Evolutionary conservation across 2,113 vertebrate genomes (phyloP).

Genomic region (Axis porcinus): DNA sequence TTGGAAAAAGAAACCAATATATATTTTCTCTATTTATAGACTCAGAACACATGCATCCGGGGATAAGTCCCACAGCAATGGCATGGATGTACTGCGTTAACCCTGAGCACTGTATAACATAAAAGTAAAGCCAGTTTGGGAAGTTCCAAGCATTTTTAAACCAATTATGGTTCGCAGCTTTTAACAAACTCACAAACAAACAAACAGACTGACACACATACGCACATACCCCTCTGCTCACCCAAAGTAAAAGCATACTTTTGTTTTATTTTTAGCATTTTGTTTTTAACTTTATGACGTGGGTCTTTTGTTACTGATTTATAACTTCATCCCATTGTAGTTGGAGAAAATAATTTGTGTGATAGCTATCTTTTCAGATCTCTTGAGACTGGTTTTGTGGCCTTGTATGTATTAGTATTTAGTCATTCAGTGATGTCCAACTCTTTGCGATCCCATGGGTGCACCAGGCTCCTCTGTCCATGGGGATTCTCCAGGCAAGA

Average conservation of each 20-base stretch:
- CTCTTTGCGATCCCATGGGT: not conserved
- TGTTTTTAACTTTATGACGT: not conserved
- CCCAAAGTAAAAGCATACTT: slow-evolving; percentile 76
- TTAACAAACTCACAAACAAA: slow-evolving; percentile 64
- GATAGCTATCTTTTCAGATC: not conserved
- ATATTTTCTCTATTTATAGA: slow-evolving; percentile 81
- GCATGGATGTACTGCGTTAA: slow-evolving; percentile 81
- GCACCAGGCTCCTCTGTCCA: not conserved
- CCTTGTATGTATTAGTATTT: not conserved
- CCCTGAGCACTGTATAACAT: slow-evolving; percentile 88
- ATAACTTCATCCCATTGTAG: not conserved
- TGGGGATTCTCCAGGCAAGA: not conserved
- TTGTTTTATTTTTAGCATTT: not conserved
- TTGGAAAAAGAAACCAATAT: slow-evolving; percentile 80
- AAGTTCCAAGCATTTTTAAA: slow-evolving; percentile 82
- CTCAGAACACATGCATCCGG: slow-evolving; percentile 83
- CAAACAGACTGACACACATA: not conserved
- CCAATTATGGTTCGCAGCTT: slow-evolving; percentile 74
- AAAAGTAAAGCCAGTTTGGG: slow-evolving; percentile 81
- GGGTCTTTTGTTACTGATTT: not conserved
- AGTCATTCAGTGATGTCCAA: not conserved
- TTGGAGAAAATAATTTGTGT: not conserved
- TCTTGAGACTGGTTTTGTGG: not conserved
- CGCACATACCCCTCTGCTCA: slow-evolving; percentile 19
- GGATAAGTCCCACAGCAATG: slow-evolving; percentile 77